Evolutionary conservation across 2,888 invertebrate genomes (phyloP), one percentile per base, ranked within the genome.

Genomic region (Chorisops tibialis): DNA sequence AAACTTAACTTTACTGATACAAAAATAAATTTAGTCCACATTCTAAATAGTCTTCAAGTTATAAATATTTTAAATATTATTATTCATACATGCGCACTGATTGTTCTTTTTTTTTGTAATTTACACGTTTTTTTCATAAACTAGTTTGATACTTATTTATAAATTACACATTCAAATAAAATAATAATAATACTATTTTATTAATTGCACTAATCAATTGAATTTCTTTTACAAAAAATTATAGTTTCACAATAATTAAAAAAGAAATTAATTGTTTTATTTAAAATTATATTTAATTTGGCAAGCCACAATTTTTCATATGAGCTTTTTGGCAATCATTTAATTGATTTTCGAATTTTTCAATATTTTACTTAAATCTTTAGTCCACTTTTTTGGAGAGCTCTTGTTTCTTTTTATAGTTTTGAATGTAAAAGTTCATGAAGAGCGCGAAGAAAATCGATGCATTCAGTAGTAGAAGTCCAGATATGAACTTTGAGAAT

Each of bases 401-500:
- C 24, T 50, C 38, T 38, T 56, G 54, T 49, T 74, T 73, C 62
- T 74, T 79, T 69, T 81, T 83, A 80, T 95, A 95, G 21, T 91
- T 88, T 74, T 88, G 87, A 68, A 88, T 83, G 80, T 96, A 96
- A 83, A 96, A 96, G 79, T 96, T 88, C 71, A 87, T 87, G 82
- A 96, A 96, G 62, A 96, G 85, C 14, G 84, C 84, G 78, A 96
- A 93, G 84, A 96, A 96, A 72, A 96, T 91, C 37, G 86, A 81
- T 5, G 92, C 88, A 75, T 92, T 92, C 9, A 92, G 80, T 58
- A 88, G 85, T 67, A 92, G 80, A 18, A 91, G 83, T 2, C 84
- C 81, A 2, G 91, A 91, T 63, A 93, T 86, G 69, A 91, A 78
- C 68, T 75, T 76, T 14, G 79, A 78, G 68, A 78, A 79, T 66